phyloP scores from a whole-genome alignment of 2,888 invertebrate genomes.

The Agrochola lychnidis region DNA sequence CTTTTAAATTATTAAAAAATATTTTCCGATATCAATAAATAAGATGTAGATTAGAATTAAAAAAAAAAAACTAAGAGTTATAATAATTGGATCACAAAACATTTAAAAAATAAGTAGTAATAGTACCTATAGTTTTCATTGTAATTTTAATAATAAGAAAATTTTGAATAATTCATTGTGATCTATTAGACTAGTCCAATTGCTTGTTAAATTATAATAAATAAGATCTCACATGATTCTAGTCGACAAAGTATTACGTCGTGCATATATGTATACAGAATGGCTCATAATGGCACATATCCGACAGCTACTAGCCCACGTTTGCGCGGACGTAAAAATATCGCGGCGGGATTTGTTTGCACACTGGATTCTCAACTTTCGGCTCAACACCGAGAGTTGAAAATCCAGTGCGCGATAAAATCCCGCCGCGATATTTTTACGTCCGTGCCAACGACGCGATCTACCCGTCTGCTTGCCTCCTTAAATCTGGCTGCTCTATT shows the following conservation, averaged over 20 bases:
- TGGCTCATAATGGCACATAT: background rate
- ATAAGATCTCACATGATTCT: constrained; percentile 50
- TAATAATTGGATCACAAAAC: constrained; percentile 6
- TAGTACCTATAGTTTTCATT: constrained; percentile 19
- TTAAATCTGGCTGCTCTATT: constrained; percentile 7
- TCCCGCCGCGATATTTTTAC: too few relatives aligned
- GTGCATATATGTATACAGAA: background rate
- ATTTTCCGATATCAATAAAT: constrained; percentile 39
- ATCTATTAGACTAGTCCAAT: constrained; percentile 47
- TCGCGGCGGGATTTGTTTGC: too few relatives aligned
- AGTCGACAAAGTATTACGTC: constrained; percentile 35
- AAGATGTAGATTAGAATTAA: background rate
- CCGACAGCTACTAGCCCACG: background rate
- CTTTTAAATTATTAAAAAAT: constrained; percentile 5
- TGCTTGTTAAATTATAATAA: constrained; percentile 25
- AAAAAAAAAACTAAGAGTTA: constrained; percentile 5
- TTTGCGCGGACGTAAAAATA: too few relatives aligned
- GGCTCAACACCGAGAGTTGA: too few relatives aligned
- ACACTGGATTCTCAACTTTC: too few relatives aligned
- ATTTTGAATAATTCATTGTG: constrained; percentile 35
- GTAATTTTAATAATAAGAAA: constrained; percentile 32
- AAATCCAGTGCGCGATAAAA: too few relatives aligned
- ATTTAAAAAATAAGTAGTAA: constrained; percentile 20
- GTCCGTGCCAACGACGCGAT: background rate
- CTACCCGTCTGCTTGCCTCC: background rate